Conservation (phyloP, 2,888 invertebrate species). For the Thymelicus lineola region DNA sequence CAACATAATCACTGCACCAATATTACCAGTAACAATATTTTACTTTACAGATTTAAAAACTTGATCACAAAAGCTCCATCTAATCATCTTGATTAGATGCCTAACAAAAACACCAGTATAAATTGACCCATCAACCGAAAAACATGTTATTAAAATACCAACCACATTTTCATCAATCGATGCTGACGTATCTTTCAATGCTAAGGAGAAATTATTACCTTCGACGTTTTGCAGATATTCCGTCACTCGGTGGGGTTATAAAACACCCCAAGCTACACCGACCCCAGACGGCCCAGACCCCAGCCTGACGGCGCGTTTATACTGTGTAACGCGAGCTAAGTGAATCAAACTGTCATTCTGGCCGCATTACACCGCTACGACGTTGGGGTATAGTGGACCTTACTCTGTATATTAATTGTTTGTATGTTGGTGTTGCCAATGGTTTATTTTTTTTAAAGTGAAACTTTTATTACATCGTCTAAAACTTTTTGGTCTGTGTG, state of each 20-base stretch:
- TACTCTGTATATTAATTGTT: background rate
- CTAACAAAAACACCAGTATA: background rate
- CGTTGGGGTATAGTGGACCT: constrained; percentile 52
- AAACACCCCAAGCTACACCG: constrained; percentile 41
- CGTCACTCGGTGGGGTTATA: constrained; percentile 37
- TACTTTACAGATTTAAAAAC: no score
- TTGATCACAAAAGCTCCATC: no score
- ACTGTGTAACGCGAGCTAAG: constrained; percentile 80
- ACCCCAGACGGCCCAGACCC: constrained; percentile 43
- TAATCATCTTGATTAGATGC: no score
- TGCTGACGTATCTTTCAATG: constrained; percentile 14
- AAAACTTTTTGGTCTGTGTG: no score
- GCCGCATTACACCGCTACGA: constrained; percentile 66
- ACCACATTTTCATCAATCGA: background rate
- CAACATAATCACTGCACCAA: no score
- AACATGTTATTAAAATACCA: background rate
- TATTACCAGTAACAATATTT: no score
- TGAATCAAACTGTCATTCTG: constrained; percentile 85
- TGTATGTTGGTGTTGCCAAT: no score
- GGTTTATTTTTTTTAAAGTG: no score
- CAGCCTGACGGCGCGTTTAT: constrained; percentile 72
- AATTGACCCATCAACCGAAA: background rate
- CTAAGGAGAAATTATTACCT: constrained; percentile 10
- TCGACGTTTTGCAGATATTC: constrained; percentile 30
- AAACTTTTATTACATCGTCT: no score